Conservation (phyloP, 2,888 invertebrate genomes). For the Drosophila picticornis region DNA sequence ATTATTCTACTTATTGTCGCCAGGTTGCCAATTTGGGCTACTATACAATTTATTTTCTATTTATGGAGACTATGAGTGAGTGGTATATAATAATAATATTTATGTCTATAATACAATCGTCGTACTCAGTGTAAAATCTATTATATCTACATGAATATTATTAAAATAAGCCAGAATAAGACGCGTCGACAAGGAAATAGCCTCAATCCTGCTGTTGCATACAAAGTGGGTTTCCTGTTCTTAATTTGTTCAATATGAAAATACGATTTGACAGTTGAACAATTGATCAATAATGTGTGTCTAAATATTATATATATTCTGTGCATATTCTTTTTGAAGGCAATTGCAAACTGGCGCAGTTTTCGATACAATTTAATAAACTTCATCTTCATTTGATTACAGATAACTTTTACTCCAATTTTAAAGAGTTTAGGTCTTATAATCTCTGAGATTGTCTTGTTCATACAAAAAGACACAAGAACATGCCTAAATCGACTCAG, state of each 20-base stretch:
- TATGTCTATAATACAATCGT: not conserved
- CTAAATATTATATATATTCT: no score
- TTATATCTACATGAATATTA: not conserved
- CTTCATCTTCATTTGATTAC: not conserved
- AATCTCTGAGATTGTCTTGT: not conserved
- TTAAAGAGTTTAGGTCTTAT: not conserved
- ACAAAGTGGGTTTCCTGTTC: no score
- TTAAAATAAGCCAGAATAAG: no score
- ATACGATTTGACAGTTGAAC: not conserved
- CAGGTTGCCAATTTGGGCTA: not conserved
- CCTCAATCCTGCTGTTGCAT: no score
- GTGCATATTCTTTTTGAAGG: not conserved
- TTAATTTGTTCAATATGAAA: not conserved
- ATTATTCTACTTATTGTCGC: not conserved
- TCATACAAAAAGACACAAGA: not conserved
- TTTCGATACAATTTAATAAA: not conserved
- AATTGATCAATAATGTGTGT: not conserved
- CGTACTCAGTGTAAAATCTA: not conserved
- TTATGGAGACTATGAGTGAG: not conserved
- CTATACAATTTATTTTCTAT: not conserved
- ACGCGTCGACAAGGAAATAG: no score
- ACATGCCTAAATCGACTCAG: not conserved
- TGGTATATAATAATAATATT: not conserved
- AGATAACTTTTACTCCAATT: not conserved
- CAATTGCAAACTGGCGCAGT: not conserved